A percentile compares a stretch with the other conserved stretches of the same genome.
Evolutionary conservation across 2,797 vertebrate genomes (phyloP).

Genomic region (Sebastes itinus): DNA sequence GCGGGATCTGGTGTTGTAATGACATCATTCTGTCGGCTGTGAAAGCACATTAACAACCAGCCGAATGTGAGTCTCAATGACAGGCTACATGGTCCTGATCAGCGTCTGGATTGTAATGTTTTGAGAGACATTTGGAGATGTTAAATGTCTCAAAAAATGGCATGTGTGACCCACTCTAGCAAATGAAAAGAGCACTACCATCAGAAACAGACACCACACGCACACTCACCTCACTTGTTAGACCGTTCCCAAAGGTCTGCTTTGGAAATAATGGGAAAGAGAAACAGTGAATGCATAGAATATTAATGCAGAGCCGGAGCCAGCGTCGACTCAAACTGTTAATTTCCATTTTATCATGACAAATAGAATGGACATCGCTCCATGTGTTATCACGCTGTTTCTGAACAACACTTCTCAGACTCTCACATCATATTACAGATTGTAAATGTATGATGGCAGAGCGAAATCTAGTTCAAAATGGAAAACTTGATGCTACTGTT

Average conservation of each 20-base stretch:
- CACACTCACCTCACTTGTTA: conserved; percentile 47
- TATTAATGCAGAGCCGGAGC: conserved; percentile 61
- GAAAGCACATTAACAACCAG: conserved; percentile 48
- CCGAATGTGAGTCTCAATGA: conserved; percentile 25
- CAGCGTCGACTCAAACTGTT: conserved; percentile 45
- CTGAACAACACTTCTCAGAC: conserved; percentile 35
- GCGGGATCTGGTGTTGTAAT: conserved; percentile 53
- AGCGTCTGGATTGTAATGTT: conserved; percentile 23
- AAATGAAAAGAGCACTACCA: conserved; percentile 57
- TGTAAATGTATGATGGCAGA: conserved; percentile 52
- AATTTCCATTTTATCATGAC: conserved; percentile 64
- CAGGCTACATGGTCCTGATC: conserved; percentile 37
- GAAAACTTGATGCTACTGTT: conserved; percentile 33
- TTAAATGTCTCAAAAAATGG: conserved; percentile 66
- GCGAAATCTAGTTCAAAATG: conserved; percentile 40
- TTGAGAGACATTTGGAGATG: conserved; percentile 52
- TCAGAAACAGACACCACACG: conserved; percentile 54
- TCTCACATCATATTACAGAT: conserved; percentile 48
- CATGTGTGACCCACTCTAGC: conserved; percentile 56
- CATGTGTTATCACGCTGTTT: conserved; percentile 38
- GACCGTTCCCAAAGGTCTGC: conserved; percentile 58
- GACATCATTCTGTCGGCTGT: conserved; percentile 58
- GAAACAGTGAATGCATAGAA: conserved; percentile 59
- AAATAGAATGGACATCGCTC: conserved; percentile 46
- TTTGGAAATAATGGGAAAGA: conserved; percentile 68